Evolutionary conservation across 2,888 invertebrate genomes (phyloP).

Genomic region (Spisula subtruncata): DNA sequence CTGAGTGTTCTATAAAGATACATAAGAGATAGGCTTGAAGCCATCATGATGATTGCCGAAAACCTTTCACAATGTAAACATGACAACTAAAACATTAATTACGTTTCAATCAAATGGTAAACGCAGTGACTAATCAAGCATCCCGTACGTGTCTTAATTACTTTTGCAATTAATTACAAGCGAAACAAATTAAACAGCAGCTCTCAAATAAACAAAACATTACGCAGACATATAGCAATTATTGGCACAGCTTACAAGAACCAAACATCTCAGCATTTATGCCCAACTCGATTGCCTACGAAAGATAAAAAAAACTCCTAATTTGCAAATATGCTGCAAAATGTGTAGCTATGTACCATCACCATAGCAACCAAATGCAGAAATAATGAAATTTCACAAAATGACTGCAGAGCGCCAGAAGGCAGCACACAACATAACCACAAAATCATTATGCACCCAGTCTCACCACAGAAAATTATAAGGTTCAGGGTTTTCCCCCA

Average conservation of each 20-base stretch:
- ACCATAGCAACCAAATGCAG: slow-evolving; percentile 16
- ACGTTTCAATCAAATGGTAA: slow-evolving; percentile 1
- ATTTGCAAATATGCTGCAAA: slow-evolving; percentile 8
- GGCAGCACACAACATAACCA: slow-evolving; percentile 19
- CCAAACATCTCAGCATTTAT: slow-evolving; percentile 17
- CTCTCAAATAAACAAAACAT: slow-evolving; percentile 17
- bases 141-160: slow-evolving; percentile 1
- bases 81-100: slow-evolving; percentile 10
- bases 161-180: not conserved
- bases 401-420: not conserved
- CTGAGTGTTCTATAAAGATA: not conserved
- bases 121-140: not conserved
- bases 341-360: slow-evolving; percentile 23
- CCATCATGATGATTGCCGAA: not conserved
- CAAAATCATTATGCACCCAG: not conserved
- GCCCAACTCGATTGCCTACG: not conserved
- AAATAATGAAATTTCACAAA: slow-evolving; percentile 26
- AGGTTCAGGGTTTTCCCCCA: not conserved
- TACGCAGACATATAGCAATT: not conserved
- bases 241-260: slow-evolving; percentile 6
- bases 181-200: slow-evolving; percentile 7
- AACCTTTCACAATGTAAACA: not conserved
- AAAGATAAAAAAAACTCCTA: not conserved
- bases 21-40: not conserved
- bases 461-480: not conserved